Base-by-base conservation (phyloP, 1,140 invertebrate species). In the Lordiphosa clarofinis region DNA sequence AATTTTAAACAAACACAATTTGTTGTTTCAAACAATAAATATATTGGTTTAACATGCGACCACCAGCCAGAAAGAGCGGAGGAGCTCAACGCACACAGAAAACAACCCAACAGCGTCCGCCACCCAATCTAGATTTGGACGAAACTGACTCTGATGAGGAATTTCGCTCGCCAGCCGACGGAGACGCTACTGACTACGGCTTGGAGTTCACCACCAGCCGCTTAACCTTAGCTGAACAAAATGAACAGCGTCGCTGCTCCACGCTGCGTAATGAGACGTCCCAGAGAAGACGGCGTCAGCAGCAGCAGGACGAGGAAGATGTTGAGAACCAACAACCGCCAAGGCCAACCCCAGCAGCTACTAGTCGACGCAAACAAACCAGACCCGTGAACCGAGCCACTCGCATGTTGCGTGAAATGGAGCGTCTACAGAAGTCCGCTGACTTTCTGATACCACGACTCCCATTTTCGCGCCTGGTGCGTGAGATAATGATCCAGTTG, bases 401-500 rank as follows among this genome's bases (percentile, higher is more conserved):
- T 1, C 52, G 12, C 21, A 5, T 82, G 28, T 0, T 59, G 0
- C 57, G n/a, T 1, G 64, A 84, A 13, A 76, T 84, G 3, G 4
- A 0, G 0, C 24, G 28, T 0, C 44, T 84, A 24, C 78, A 56
- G 19, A 1, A 5, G 0, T 0, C 24, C 1, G 15, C 44, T 0
- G 1, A 9, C 2, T 38, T 47, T 7, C 6, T 88, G 1, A 86
- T 89, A 52, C 86, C 89, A 1, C 67, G 64, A 1, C 42, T 87
- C 8, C 62, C 88, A 0, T 89, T 90, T 54, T 48, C 73, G 1
- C 74, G 89, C n/a, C 0, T 89, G 11, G 68, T 89, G 4, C 69
- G 76, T 4, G 88, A 89, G 56, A 28, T 88, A 5, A 52, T 89
- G n/a, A 1, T 13, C 0, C 4, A 60, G 0, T 11, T 12, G 5